Evolutionary conservation across 2,797 vertebrate genomes (phyloP), one percentile per base, ranked within the genome.

Genomic region (Tadarida brasiliensis): DNA sequence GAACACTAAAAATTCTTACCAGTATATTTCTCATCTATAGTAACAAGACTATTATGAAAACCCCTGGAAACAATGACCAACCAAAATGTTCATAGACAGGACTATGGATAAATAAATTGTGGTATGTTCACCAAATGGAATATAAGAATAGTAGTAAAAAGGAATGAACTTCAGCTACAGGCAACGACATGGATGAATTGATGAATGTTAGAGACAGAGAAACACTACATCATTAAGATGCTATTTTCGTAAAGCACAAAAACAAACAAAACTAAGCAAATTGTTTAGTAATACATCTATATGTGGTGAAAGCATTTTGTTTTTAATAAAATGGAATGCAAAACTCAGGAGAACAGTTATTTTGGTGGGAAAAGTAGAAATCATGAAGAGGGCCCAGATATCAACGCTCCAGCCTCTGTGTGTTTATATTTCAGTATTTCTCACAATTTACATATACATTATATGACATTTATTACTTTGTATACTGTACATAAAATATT

Each of bases 1-100:
- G 89, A 91, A 94, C 30, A 84, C 19, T 84, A 70, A 92, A 93
- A 86, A 88, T 78, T 35, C 86, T 86, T 80, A 73, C 65, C 63
- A 92, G 56, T 80, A 61, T 90, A 90, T 78, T 95, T 96, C 61
- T 93, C 39, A 93, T 77, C 63, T 93, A 39, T 39, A 28, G 76
- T 93, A 84, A 84, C n/a, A 91, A 94, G 44, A 91, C 30, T 89
- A 88, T 94, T 82, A 73, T 67, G 16, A 54, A 87, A 93, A 92
- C 2, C 71, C 12, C 33, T 49, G 49, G 81, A 80, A 92, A 92
- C 22, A 90, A 94, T 33, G 80, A 96, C 89, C 63, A 56, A 44
- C 39, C 57, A 61, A 91, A 94, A 71, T 84, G 47, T 67, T 93
- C 57, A 89, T 20, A 94, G 89, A 57, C 24, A 80, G 33, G 26